phyloP scores from a whole-genome alignment of 1,140 invertebrate genomes.

The Zaprionus africanus region DNA sequence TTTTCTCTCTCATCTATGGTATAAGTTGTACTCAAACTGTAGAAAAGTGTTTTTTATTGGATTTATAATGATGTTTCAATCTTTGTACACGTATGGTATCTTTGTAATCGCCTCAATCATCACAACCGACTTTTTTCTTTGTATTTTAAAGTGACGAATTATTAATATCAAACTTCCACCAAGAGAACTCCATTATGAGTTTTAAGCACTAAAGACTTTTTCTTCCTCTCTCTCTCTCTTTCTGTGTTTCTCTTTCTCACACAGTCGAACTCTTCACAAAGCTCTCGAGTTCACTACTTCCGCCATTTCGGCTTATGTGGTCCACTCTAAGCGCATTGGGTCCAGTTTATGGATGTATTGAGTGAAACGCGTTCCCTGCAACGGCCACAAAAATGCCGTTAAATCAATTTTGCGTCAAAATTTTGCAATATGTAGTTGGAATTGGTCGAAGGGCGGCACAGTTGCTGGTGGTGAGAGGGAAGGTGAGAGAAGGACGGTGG shows the following conservation, averaged over 20 bases:
- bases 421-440: conserved; percentile 52
- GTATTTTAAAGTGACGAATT: too few relatives aligned
- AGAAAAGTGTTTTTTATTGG: too few relatives aligned
- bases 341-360: conserved; percentile 42
- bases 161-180: too few relatives aligned
- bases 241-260: not conserved
- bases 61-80: too few relatives aligned
- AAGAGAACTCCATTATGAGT: too few relatives aligned
- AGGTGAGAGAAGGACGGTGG: not conserved
- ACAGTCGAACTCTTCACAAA: not conserved
- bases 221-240: not conserved
- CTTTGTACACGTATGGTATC: too few relatives aligned
- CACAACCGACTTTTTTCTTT: too few relatives aligned
- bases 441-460: not conserved
- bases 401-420: conserved; percentile 76
- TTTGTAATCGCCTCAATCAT: too few relatives aligned
- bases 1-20: too few relatives aligned
- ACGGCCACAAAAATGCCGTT: conserved; percentile 66
- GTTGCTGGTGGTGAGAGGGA: not conserved
- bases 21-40: too few relatives aligned
- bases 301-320: not conserved
- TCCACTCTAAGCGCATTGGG: conserved; percentile 21
- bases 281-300: not conserved
- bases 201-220: too few relatives aligned
- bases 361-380: conserved; percentile 39